phyloP scores from a whole-genome alignment of 2,113 vertebrate genomes.

The Callochromis pleurospilus region DNA sequence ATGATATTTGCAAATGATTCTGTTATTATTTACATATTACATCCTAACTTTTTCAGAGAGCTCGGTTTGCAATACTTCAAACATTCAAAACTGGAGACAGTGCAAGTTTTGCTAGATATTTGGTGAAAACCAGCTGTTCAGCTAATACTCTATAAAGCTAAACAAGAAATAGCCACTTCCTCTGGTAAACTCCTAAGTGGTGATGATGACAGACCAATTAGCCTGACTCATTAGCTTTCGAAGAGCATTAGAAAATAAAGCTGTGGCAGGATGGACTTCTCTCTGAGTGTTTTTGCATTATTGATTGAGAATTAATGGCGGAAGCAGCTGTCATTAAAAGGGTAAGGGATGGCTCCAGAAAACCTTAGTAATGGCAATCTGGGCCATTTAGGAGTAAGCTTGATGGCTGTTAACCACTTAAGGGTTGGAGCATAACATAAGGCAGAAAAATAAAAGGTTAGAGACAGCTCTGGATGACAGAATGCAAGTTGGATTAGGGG shows the following conservation, averaged over 20 bases:
- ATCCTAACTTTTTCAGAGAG: neutral
- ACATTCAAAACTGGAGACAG: neutral
- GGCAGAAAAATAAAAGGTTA: neutral
- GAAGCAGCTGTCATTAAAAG: slow-evolving; percentile 66
- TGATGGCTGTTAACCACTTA: slow-evolving; percentile 57
- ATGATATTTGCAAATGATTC: neutral
- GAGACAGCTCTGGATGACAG: neutral
- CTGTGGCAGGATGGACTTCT: slow-evolving; percentile 52
- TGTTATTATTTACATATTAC: neutral
- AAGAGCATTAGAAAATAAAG: slow-evolving; percentile 60
- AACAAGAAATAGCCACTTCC: slow-evolving; percentile 40
- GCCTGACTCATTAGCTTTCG: slow-evolving; percentile 61
- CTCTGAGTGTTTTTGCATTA: slow-evolving; percentile 64
- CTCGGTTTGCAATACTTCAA: neutral
- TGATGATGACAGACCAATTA: slow-evolving; percentile 59
- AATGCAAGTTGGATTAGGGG: neutral
- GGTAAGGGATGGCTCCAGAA: slow-evolving; percentile 49
- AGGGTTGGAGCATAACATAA: neutral
- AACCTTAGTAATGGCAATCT: slow-evolving; percentile 58
- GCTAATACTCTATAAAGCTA: slow-evolving; percentile 1
- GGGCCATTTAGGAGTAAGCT: slow-evolving; percentile 55
- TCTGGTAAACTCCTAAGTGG: slow-evolving; percentile 49
- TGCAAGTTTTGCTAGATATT: neutral
- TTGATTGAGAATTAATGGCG: slow-evolving; percentile 70
- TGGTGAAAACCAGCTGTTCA: slow-evolving; percentile 16